These are phyloP conservation scores for Apocheima hispidaria DNA, from an alignment of 2,888 invertebrate genomes.

Conservation along the genomic window DNA sequence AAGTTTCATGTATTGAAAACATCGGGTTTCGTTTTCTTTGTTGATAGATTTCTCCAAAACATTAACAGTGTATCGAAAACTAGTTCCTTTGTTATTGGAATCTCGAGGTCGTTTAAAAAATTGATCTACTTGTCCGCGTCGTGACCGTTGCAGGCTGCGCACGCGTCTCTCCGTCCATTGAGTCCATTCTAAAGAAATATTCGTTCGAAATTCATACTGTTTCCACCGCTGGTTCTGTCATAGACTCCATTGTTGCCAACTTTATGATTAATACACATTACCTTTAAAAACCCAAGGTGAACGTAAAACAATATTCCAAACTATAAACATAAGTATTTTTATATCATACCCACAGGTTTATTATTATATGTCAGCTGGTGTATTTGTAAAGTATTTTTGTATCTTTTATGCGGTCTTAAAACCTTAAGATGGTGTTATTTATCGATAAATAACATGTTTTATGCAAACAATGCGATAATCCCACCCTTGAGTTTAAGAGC, in stretches of 20 bases:
- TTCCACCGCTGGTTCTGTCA: conserved; percentile 55
- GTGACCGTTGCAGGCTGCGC: conserved; percentile 78
- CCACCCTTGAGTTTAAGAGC: conserved; percentile 66
- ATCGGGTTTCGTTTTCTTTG: conserved; percentile 6
- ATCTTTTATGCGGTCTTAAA: conserved; percentile 22
- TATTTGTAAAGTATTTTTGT: conserved; percentile 21
- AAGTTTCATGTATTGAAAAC: background rate
- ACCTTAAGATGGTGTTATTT: conserved; percentile 30
- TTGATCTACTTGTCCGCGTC: conserved; percentile 69
- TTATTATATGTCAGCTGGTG: conserved; percentile 21
- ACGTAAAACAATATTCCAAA: conserved; percentile 44
- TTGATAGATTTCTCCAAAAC: conserved; percentile 17
- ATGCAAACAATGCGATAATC: conserved; percentile 62
- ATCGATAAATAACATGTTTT: conserved; percentile 51
- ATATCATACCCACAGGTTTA: conserved; percentile 8
- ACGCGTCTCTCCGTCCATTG: conserved; percentile 77
- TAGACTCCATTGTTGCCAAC: conserved; percentile 73
- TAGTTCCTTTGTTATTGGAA: conserved; percentile 50
- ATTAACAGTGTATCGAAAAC: conserved; percentile 40
- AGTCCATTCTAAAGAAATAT: conserved; percentile 58
- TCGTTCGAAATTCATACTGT: conserved; percentile 59
- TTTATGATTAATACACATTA: conserved; percentile 75
- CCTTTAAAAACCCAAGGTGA: conserved; percentile 72
- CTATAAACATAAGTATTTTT: conserved; percentile 22
- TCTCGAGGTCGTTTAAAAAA: conserved; percentile 74